Percentiles rank a stretch among this genome's conserved stretches.
Evolutionary conservation across 2,888 invertebrate genomes (phyloP).

Genomic region (Odontocolon sp.): DNA sequence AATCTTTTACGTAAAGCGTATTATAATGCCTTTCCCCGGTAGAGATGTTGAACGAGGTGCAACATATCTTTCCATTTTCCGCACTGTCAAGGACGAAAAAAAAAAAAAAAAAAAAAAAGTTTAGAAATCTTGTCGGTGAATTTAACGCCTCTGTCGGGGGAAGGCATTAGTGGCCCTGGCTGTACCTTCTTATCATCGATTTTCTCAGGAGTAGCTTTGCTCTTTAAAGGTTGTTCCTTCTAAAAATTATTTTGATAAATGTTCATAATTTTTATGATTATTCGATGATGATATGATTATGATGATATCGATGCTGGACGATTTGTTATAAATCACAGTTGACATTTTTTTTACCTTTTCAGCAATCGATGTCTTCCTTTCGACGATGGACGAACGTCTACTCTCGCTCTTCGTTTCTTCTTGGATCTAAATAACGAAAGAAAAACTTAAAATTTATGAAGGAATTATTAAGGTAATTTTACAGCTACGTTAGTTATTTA

Average conservation of each 20-base stretch:
- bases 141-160: no score
- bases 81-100: no score
- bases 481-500: slow-evolving; percentile 27
- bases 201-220: slow-evolving; percentile 63
- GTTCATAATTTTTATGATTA: no score
- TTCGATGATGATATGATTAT: no score
- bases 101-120: no score
- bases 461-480: not conserved
- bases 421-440: slow-evolving; percentile 71
- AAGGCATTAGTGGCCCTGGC: no score
- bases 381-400: slow-evolving; percentile 80
- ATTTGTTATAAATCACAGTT: not conserved
- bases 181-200: slow-evolving; percentile 67
- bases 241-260: slow-evolving; percentile 65
- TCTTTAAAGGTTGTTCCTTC: slow-evolving; percentile 66
- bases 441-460: not conserved
- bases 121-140: no score
- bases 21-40: no score
- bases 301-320: no score
- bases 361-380: slow-evolving; percentile 74
- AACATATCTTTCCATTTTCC: no score
- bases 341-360: slow-evolving; percentile 70
- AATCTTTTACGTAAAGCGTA: no score
- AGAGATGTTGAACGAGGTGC: no score
- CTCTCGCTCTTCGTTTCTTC: slow-evolving; percentile 82